Conservation (phyloP, 1,140 invertebrate genomes). For the Stenopsyche tienmushanensis region DNA sequence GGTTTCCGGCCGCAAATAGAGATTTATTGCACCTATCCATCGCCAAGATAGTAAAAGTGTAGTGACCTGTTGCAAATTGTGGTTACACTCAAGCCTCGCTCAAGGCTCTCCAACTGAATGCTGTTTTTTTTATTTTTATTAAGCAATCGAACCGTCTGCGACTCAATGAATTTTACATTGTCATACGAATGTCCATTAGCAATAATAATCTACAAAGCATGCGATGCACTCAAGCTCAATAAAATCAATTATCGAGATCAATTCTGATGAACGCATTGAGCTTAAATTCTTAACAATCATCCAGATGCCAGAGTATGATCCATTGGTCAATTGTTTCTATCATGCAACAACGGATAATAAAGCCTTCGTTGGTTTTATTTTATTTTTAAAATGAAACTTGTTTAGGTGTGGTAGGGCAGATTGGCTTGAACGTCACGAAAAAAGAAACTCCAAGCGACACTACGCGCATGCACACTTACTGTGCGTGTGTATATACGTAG, state of each 20-base stretch:
- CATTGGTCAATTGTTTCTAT: too few species aligned
- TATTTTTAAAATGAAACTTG: too few species aligned
- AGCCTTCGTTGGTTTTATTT: too few species aligned
- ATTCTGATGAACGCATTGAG: background rate
- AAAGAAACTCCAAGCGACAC: too few species aligned
- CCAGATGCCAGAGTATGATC: too few species aligned
- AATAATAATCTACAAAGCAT: background rate
- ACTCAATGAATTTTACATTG: background rate
- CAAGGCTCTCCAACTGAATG: background rate
- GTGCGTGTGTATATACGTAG: too few species aligned
- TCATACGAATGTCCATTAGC: background rate
- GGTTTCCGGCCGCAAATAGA: background rate
- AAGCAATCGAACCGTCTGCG: background rate
- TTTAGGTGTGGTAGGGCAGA: too few species aligned
- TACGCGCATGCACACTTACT: too few species aligned
- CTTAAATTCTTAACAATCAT: background rate
- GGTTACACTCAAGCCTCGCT: constrained; percentile 5
- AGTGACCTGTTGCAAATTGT: background rate
- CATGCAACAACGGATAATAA: too few species aligned
- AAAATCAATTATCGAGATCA: background rate
- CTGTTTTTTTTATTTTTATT: background rate
- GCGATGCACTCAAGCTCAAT: background rate
- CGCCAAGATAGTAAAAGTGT: background rate
- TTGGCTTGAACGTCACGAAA: too few species aligned
- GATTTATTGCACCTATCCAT: background rate